Evolutionary conservation across 2,888 invertebrate species (phyloP), one percentile per base, ranked within the genome.

Genomic region (Orgyia antiqua): DNA sequence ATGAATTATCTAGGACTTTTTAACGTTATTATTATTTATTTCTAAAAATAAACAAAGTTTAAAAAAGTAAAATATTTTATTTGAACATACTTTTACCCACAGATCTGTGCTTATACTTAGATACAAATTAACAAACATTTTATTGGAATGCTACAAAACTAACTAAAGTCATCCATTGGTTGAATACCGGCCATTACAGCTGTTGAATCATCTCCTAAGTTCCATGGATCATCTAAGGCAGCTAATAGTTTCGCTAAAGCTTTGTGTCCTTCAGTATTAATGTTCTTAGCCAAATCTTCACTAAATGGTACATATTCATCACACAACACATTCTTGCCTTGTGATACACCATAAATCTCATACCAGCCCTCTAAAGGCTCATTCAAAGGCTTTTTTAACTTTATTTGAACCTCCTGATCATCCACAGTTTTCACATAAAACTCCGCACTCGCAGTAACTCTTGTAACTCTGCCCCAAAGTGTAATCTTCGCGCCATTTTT

Each of bases 341-440:
- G 84, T 1, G 80, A 78, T 4, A 76, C 71, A 7, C 87, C 87
- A 29, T 68, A 66, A 17, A 87, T 76, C 42, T 87, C 87, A 36
- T 82, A 83, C 87, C 87, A 87, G 4, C 87, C 87, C 53, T 84
- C 86, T 8, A 87, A 52, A 1, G 78, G 62, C 32, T 86, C 87
- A 15, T 59, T 68, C 32, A 83, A 42, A 1, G 86, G 87, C 26
- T 50, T 73, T 36, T 69, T 73, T 24, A 86, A 45, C 39, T 57
- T 72, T 24, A 87, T 69, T 4, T 73, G 66, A n/a, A 87, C 53
- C 51, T 87, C 87, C 45, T 82, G 79, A 18, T 84, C 86, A 42
- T 86, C 87, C 3, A 77, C 82, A 35, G 84, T 80, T 62, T 78
- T 79, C 2, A 87, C 65, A 34, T 72, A 73, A 42, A 87, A 86